phyloP scores from a whole-genome alignment of 2,888 invertebrate genomes.

The Aleiodes testaceus region DNA sequence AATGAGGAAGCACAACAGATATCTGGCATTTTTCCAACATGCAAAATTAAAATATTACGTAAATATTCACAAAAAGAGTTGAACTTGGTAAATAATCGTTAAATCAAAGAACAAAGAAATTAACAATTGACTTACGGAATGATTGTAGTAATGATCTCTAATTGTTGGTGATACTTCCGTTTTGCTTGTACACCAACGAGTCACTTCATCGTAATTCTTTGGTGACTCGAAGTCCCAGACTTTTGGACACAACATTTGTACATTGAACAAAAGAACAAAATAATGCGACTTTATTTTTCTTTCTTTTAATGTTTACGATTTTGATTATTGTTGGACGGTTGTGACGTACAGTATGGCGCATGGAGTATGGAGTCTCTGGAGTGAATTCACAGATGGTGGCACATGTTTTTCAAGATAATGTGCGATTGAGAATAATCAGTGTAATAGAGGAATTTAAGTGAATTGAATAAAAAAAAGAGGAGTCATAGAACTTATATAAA shows the following conservation, averaged over 20 bases:
- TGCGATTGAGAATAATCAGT: no score
- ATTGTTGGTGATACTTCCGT: conserved; percentile 64
- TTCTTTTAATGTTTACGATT: conserved; percentile 16
- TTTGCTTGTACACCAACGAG: conserved; percentile 14
- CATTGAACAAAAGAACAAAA: conserved; percentile 13
- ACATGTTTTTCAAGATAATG: conserved; percentile 38
- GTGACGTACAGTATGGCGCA: neutral
- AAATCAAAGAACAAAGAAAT: neutral
- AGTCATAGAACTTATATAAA: no score
- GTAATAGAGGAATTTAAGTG: neutral
- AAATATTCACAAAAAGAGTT: conserved; percentile 27
- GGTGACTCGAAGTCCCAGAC: conserved; percentile 75
- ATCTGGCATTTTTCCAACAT: conserved; percentile 72
- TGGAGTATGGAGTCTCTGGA: conserved; percentile 5
- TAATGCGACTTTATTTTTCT: conserved; percentile 25
- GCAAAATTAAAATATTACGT: conserved; percentile 53
- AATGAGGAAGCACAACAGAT: conserved; percentile 75
- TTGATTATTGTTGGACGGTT: conserved; percentile 10
- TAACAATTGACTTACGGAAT: conserved; percentile 72
- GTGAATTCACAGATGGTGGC: neutral
- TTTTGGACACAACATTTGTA: conserved; percentile 76
- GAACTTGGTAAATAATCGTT: neutral
- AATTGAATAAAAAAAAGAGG: neutral
- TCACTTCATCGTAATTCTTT: conserved; percentile 66
- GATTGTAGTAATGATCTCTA: conserved; percentile 74